These are phyloP conservation scores for Cryptomyrus ogoouensis DNA, from an alignment of 2,113 vertebrate genomes.

Conservation along the genomic window DNA sequence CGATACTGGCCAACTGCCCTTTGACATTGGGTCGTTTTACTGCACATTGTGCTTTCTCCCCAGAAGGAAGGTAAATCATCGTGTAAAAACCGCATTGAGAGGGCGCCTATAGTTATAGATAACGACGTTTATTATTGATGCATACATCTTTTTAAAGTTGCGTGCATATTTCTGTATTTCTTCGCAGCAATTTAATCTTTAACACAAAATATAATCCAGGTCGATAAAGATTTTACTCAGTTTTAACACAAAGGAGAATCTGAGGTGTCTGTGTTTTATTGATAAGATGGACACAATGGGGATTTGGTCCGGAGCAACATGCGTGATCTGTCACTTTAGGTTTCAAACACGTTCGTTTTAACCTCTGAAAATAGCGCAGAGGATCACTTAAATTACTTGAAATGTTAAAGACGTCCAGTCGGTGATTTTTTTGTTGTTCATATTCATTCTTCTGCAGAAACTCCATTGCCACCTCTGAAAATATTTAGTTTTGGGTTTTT, in stretches of 20 bases:
- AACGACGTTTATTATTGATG: background rate
- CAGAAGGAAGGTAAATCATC: constrained; percentile 42
- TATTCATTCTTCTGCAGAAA: background rate
- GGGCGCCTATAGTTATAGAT: constrained; percentile 30
- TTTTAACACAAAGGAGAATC: background rate
- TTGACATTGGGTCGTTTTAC: constrained; percentile 59
- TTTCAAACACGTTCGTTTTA: background rate
- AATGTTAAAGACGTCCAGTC: background rate
- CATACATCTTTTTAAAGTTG: background rate
- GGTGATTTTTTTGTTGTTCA: background rate
- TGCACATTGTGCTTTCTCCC: constrained; percentile 49
- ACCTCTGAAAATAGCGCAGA: background rate
- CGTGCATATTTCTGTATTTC: background rate
- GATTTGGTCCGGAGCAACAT: constrained; percentile 17
- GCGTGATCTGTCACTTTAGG: background rate
- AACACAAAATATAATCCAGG: background rate
- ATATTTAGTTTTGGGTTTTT: background rate
- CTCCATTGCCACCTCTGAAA: background rate
- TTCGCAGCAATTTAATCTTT: background rate
- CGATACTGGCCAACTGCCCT: constrained; percentile 58
- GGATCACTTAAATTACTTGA: background rate
- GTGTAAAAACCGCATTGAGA: constrained; percentile 40
- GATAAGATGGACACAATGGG: constrained; percentile 23
- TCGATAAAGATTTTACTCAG: constrained; percentile 6
- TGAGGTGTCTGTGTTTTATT: constrained; percentile 18